Evolutionary conservation across 2,113 vertebrate species (phyloP), one percentile per base, ranked within the genome.

Genomic region (Natator depressus): DNA sequence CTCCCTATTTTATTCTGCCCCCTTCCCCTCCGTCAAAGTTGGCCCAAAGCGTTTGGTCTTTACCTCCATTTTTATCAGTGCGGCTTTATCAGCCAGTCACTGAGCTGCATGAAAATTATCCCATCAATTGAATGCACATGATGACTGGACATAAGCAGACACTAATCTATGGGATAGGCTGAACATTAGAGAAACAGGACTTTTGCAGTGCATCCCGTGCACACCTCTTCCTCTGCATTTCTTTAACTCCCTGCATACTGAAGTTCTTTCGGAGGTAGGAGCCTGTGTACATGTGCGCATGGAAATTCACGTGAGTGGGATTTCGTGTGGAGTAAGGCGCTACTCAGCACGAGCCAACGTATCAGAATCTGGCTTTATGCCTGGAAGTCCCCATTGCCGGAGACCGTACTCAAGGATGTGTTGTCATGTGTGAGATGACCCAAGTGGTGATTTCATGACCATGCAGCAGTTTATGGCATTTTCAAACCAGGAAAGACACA

Each of bases 311-410:
- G 8, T 20, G 72, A 42, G 3, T 14, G 62, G 59, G 59, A 65
- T 31, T 65, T 65, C 59, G 35, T 65, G 59, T 31, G n/a, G 27
- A 12, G 20, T 46, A 20, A 90, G 90, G 6, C 2, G 35, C n/a
- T 82, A 19, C 65, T 87, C 80, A 14, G 24, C 1, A 10, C 38
- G 24, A 93, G 80, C 55, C 69, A 80, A 91, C 6, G 53, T 1
- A 51, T 11, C 35, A 82, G 65, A 85, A 11, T 87, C 92, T 96
- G 54, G 96, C 91, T 95, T 95, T 91, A 17, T 87, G 80, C 5
- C 16, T 46, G 49, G 50, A 81, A 87, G n/a, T 75, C 62, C 84
- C 89, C n/a, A 12, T 31, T 78, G 7, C 46, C 86, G 54, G 42
- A 89, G 59, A 4, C 25, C 29, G 46, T 85, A 94, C 65, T 89